Conservation (phyloP, 2,888 invertebrate species). For the Dermolepida albohirtum region DNA sequence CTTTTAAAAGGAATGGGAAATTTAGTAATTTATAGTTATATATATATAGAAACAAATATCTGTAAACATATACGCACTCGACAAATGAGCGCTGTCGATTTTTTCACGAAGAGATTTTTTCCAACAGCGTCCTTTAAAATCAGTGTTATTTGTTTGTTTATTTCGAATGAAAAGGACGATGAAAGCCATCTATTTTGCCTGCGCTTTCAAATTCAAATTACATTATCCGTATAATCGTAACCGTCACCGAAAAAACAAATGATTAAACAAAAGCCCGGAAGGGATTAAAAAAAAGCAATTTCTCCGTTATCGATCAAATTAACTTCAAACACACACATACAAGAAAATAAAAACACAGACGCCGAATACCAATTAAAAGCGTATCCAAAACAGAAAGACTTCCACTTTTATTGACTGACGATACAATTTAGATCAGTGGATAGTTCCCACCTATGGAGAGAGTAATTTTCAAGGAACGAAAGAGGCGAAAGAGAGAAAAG, state of each 20-base stretch:
- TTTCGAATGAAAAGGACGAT: constrained; percentile 12
- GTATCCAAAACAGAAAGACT: constrained; percentile 1
- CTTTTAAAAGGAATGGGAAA: too few relatives aligned
- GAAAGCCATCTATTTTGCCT: constrained; percentile 2
- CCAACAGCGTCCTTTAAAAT: too few relatives aligned
- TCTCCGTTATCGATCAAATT: constrained; percentile 22
- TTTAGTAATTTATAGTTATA: too few relatives aligned
- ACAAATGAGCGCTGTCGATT: too few relatives aligned
- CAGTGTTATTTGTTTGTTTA: too few relatives aligned
- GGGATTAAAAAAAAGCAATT: constrained; percentile 27
- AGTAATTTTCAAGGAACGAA: constrained; percentile 15
- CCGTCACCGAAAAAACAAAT: background rate
- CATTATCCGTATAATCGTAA: constrained; percentile 25
- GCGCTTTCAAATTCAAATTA: constrained; percentile 26
- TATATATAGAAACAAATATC: too few relatives aligned
- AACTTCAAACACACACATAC: constrained; percentile 2
- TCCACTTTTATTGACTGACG: constrained; percentile 17
- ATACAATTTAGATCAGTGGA: constrained; percentile 30
- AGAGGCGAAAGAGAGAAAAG: constrained; percentile 5
- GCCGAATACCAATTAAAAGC: constrained; percentile 22
- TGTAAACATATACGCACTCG: too few relatives aligned
- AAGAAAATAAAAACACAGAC: too few relatives aligned
- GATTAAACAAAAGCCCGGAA: constrained; percentile 22
- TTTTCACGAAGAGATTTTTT: too few relatives aligned
- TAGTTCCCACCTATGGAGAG: constrained; percentile 28